Evolutionary conservation across 2,797 vertebrate genomes (phyloP).

Genomic region (Ctenosaura bakeri): DNA sequence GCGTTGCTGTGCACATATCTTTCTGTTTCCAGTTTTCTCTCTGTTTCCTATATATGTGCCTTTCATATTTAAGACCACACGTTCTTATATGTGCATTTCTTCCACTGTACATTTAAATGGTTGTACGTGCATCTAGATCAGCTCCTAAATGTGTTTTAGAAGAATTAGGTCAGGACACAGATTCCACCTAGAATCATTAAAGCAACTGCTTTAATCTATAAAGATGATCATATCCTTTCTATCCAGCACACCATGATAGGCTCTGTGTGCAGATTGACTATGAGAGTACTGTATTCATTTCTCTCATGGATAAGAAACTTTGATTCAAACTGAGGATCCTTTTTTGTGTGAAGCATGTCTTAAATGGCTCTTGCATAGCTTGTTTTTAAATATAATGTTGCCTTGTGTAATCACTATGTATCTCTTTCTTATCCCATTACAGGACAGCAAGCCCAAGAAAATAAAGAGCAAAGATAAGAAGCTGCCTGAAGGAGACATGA

Average conservation of each 20-base stretch:
- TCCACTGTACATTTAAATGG: slow-evolving; percentile 11
- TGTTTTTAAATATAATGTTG: slow-evolving; percentile 21
- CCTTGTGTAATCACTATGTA: not conserved
- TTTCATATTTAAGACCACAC: not conserved
- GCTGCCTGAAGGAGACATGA: slow-evolving; percentile 83
- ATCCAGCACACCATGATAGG: not conserved
- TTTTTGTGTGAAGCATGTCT: not conserved
- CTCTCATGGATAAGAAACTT: not conserved
- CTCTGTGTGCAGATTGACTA: not conserved
- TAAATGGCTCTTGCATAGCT: not conserved
- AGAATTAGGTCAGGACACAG: slow-evolving; percentile 1
- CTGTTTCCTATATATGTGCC: not conserved
- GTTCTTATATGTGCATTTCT: slow-evolving; percentile 9
- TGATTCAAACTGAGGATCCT: not conserved
- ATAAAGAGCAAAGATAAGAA: slow-evolving; percentile 90
- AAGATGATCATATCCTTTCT: not conserved
- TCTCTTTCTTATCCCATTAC: slow-evolving; percentile 55
- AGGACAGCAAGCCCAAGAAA: slow-evolving; percentile 93
- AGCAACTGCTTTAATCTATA: not conserved
- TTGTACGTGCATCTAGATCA: slow-evolving; percentile 1
- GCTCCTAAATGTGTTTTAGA: slow-evolving; percentile 33
- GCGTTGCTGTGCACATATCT: not conserved
- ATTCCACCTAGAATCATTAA: not conserved
- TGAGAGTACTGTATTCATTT: not conserved
- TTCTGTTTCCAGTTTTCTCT: too few relatives aligned